These are phyloP conservation scores for Mus caroli DNA, from an alignment of 2,797 vertebrate genomes.

Conservation along the genomic window DNA sequence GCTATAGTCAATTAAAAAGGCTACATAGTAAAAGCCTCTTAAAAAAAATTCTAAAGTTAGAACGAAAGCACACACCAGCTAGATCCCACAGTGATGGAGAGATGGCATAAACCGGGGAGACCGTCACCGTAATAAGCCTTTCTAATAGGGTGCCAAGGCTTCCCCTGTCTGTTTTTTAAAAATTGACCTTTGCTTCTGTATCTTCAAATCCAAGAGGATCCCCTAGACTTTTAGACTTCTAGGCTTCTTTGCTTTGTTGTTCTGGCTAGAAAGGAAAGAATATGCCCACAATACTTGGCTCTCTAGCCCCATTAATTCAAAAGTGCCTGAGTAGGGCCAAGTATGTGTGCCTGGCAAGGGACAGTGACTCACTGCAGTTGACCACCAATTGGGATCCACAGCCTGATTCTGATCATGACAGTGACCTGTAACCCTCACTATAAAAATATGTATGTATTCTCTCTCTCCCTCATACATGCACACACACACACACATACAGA, in stretches of 20 bases:
- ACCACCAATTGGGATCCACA: background rate
- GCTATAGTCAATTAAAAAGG: too few relatives aligned
- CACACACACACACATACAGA: background rate
- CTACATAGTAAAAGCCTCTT: too few relatives aligned
- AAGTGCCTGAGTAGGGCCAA: background rate
- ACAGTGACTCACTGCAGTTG: rapidly evolving
- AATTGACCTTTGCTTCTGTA: background rate
- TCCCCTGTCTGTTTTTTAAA: background rate
- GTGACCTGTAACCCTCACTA: background rate
- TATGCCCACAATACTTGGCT: background rate
- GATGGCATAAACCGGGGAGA: background rate
- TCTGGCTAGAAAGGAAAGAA: background rate
- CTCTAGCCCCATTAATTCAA: background rate
- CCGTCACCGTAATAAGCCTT: background rate
- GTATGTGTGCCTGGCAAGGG: rapidly evolving
- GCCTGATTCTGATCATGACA: background rate
- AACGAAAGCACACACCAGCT: background rate
- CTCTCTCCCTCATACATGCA: background rate
- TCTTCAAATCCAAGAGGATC: background rate
- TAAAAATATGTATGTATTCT: background rate
- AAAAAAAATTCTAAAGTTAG: background rate
- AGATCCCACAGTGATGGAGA: background rate
- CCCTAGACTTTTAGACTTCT: background rate
- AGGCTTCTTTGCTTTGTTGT: background rate
- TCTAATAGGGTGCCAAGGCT: background rate